Evolutionary conservation across 2,888 invertebrate genomes (phyloP).

Genomic region (Meteorus colon): DNA sequence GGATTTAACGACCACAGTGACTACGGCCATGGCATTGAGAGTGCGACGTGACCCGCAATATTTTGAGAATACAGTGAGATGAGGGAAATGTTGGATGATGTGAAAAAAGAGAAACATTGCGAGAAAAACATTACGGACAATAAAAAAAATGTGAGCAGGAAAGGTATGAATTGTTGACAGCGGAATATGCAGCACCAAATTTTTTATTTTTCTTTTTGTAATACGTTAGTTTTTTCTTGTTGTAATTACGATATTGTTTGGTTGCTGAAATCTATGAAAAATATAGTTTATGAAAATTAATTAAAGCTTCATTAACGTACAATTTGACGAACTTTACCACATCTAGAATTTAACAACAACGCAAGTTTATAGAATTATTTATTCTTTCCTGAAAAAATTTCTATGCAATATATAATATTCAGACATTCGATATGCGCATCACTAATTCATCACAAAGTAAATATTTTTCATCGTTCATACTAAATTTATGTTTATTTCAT

Average conservation of each 20-base stretch:
- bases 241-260: background rate
- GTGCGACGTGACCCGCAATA: conserved; percentile 43
- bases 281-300: background rate
- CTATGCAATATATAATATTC: too few species aligned
- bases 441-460: too few species aligned
- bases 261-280: background rate
- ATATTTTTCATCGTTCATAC: too few species aligned
- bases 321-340: too few species aligned
- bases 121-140: conserved; percentile 21
- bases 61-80: conserved; percentile 38
- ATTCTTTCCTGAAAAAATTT: too few species aligned
- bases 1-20: conserved; percentile 43
- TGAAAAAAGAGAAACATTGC: conserved; percentile 30
- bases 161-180: background rate
- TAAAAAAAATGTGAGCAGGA: conserved; percentile 16
- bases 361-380: too few species aligned
- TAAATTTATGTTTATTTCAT: too few species aligned
- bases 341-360: too few species aligned
- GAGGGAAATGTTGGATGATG: conserved; percentile 36
- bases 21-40: conserved; percentile 42
- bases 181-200: background rate
- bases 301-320: too few species aligned
- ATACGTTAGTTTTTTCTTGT: background rate
- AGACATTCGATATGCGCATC: too few species aligned
- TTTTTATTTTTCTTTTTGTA: background rate